Percentiles rank a stretch among this genome's conserved stretches.
Conservation (phyloP, 2,888 invertebrate species). For the Nezara viridula region DNA sequence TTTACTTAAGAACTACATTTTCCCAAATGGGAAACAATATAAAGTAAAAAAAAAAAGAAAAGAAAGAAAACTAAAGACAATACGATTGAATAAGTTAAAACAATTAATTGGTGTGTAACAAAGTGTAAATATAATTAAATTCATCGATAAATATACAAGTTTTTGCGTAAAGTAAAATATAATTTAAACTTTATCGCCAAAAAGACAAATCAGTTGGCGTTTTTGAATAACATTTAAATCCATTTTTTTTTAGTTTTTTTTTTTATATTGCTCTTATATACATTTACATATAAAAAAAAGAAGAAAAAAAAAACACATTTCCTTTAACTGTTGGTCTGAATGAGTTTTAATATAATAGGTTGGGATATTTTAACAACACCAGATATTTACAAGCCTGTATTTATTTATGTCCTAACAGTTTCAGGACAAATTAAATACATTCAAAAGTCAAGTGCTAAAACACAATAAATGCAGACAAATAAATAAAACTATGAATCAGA, state of each 20-base stretch:
- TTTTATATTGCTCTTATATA: constrained; percentile 48
- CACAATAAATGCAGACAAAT: constrained; percentile 58
- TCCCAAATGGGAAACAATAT: constrained; percentile 52
- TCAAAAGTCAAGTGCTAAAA: constrained; percentile 56
- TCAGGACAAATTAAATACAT: constrained; percentile 47
- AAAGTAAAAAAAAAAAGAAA: constrained; percentile 42
- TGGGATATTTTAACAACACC: constrained; percentile 50
- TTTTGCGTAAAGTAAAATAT: constrained; percentile 53
- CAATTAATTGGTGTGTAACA: constrained; percentile 54
- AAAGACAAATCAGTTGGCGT: not conserved
- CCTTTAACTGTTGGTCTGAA: constrained; percentile 55
- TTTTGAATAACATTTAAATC: constrained; percentile 51
- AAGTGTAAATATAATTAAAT: constrained; percentile 53
- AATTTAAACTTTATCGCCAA: constrained; percentile 55
- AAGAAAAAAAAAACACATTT: constrained; percentile 43
- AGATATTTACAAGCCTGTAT: constrained; percentile 51
- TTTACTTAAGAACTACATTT: constrained; percentile 61
- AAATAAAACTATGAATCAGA: constrained; percentile 40
- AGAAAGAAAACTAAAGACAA: constrained; percentile 55
- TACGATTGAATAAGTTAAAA: constrained; percentile 62
- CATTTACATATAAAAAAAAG: constrained; percentile 44
- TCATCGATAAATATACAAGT: constrained; percentile 57
- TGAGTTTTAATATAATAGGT: constrained; percentile 52
- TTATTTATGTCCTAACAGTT: constrained; percentile 37
- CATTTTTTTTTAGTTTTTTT: constrained; percentile 28